These are phyloP conservation scores for Ips nitidus DNA, from an alignment of 1,140 invertebrate species.

Conservation along the genomic window DNA sequence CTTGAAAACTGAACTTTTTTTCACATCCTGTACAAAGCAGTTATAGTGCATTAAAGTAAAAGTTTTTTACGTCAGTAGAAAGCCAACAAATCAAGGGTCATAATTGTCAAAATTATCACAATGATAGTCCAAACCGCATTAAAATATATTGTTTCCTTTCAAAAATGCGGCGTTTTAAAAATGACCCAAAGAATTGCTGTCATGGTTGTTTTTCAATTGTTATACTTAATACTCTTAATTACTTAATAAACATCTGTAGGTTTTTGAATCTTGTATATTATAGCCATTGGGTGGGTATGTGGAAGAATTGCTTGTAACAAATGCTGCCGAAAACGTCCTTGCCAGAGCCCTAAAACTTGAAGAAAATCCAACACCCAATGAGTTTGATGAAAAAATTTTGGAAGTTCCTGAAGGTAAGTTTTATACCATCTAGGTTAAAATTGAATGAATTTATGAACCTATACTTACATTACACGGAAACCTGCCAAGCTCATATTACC, in stretches of 20 bases:
- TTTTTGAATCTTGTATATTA: constrained; percentile 1
- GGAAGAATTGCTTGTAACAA: constrained; percentile 60
- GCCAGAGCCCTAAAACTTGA: constrained; percentile 58
- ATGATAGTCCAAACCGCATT: neutral
- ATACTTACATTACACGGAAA: too few relatives aligned
- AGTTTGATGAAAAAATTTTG: constrained; percentile 42
- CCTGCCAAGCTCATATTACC: too few relatives aligned
- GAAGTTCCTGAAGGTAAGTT: constrained; percentile 21
- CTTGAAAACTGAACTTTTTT: too few relatives aligned
- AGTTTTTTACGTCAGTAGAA: too few relatives aligned
- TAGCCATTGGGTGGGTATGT: constrained; percentile 71
- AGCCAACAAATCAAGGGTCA: too few relatives aligned
- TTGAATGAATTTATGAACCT: too few relatives aligned
- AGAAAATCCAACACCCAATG: constrained; percentile 55
- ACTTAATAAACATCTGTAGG: neutral
- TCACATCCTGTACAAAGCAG: too few relatives aligned
- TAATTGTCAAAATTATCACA: neutral
- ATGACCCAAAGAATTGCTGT: too few relatives aligned
- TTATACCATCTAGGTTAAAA: neutral
- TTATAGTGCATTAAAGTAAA: too few relatives aligned
- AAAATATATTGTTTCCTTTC: neutral
- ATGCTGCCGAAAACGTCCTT: constrained; percentile 64
- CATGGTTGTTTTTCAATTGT: neutral
- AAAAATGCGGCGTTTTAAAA: neutral
- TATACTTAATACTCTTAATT: neutral